phyloP scores from a whole-genome alignment of 2,888 invertebrate genomes.

The Lathronympha strigana region DNA sequence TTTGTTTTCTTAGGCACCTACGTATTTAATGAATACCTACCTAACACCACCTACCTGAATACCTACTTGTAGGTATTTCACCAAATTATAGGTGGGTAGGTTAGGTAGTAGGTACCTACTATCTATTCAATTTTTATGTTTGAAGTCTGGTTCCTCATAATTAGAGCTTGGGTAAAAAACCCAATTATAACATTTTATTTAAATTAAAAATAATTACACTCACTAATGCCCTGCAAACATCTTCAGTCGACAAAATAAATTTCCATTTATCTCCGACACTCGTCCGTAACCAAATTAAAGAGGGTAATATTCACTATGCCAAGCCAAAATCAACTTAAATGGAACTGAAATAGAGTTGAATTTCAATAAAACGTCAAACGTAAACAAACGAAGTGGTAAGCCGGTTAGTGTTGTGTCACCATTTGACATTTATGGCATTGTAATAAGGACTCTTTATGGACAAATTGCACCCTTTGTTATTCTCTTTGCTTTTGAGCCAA shows the following conservation, averaged over 20 bases:
- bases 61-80: no score
- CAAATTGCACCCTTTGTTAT: conserved; percentile 16
- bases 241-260: conserved; percentile 23
- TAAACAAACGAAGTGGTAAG: conserved; percentile 21
- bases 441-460: conserved; percentile 24
- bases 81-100: no score
- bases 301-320: conserved; percentile 15
- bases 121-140: no score
- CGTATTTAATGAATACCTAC: no score
- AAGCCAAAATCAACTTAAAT: conserved; percentile 10
- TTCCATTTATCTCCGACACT: conserved; percentile 22
- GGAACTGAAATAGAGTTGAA: neutral
- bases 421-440: conserved; percentile 17
- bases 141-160: no score
- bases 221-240: conserved; percentile 9
- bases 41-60: no score
- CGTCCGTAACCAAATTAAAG: conserved; percentile 29
- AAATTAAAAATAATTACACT: neutral
- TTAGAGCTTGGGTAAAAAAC: no score
- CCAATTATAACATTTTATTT: conserved; percentile 8
- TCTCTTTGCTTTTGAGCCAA: conserved; percentile 11
- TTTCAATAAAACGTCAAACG: neutral
- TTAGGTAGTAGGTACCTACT: no score
- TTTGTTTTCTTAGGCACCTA: no score
- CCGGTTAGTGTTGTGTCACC: conserved; percentile 18